Conservation (phyloP, 37 sponge, comb jelly and placozoan species). For the Cliona cf. orientalis region DNA sequence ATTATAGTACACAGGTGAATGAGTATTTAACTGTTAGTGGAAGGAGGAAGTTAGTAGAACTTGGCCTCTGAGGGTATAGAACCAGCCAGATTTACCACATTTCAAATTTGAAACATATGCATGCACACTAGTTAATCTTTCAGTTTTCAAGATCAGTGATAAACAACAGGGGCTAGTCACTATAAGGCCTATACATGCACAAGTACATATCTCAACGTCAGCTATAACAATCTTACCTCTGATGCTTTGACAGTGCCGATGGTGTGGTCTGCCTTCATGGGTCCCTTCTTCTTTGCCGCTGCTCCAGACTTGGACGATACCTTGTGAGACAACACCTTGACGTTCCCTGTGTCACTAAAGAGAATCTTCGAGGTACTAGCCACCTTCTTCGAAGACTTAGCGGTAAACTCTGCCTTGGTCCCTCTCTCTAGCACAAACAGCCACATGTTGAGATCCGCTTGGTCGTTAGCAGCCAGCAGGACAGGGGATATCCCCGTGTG, state of each 20-base stretch:
- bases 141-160: no score
- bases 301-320: neutral
- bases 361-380: neutral
- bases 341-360: neutral
- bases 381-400: neutral
- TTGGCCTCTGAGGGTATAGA: no score
- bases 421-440: slow-evolving; percentile 51
- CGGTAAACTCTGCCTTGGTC: slow-evolving; percentile 16
- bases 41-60: no score
- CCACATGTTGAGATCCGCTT: slow-evolving; percentile 50
- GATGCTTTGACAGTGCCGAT: neutral
- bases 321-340: neutral
- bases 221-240: neutral
- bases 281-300: slow-evolving; percentile 31
- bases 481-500: slow-evolving; percentile 33
- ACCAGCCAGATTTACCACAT: no score
- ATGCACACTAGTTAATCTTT: no score
- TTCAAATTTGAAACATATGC: no score
- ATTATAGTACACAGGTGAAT: neutral
- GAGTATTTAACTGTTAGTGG: no score
- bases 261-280: slow-evolving; percentile 11
- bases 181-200: no score
- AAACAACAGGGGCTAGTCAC: no score
- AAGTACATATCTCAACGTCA: no score
- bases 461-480: slow-evolving; percentile 31